Evolutionary conservation across 2,888 invertebrate genomes (phyloP).

Genomic region (Encarsia formosa): DNA sequence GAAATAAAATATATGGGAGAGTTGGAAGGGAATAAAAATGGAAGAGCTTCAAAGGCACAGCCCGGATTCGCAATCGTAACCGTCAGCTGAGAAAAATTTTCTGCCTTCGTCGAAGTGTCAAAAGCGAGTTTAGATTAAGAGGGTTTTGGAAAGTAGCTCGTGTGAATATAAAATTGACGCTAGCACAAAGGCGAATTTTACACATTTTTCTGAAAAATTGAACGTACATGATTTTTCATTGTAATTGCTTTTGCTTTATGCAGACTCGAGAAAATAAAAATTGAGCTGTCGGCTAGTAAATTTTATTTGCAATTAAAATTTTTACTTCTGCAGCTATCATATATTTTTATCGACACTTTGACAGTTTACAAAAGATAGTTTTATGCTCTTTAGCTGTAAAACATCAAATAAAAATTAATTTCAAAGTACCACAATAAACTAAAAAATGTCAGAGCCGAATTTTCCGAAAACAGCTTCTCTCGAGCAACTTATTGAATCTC

Average conservation of each 20-base stretch:
- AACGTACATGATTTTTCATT: background rate
- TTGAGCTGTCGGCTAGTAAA: no score
- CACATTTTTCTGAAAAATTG: background rate
- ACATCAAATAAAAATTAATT: no score
- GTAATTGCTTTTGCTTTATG: background rate
- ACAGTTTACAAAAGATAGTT: no score
- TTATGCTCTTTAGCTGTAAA: no score
- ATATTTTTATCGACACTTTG: no score
- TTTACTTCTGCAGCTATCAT: no score
- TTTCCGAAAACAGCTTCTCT: no score
- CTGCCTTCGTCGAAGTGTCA: conserved; percentile 21
- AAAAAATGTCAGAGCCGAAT: no score
- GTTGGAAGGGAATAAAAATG: background rate
- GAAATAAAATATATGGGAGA: conserved; percentile 6
- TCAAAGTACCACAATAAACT: no score
- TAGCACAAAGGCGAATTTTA: conserved; percentile 1
- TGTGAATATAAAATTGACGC: conserved; percentile 9
- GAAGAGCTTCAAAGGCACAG: conserved; percentile 11
- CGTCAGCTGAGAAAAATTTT: conserved; percentile 9
- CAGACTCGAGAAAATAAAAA: conserved; percentile 3
- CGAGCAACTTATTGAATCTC: no score
- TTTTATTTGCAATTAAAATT: no score
- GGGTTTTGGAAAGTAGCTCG: conserved; percentile 20
- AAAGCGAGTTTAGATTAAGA: conserved; percentile 28
- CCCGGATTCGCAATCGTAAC: conserved; percentile 7